phyloP scores from a whole-genome alignment of 2,797 vertebrate species.

The Sebastes cheni region DNA sequence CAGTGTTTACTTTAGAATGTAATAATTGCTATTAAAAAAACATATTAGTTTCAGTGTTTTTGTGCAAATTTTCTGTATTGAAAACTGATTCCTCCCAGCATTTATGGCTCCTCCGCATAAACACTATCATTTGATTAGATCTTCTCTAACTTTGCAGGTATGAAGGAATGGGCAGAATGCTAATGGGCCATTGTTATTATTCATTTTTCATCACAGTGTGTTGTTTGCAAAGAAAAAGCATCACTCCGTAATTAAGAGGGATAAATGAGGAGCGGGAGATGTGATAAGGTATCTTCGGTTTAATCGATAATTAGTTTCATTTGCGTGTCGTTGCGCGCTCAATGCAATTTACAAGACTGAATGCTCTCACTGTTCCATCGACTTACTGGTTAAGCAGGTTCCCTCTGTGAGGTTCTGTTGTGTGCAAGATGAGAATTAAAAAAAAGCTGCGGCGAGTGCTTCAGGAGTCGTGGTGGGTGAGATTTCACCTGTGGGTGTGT shows the following conservation, averaged over 20 bases:
- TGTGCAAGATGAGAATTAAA: neutral
- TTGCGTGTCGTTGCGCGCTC: neutral
- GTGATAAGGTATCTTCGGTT: constrained; percentile 41
- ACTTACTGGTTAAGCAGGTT: neutral
- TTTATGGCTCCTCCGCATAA: neutral
- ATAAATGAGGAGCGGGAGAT: constrained; percentile 32
- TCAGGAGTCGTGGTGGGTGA: neutral
- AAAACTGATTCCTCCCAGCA: neutral
- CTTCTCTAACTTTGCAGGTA: constrained; percentile 1
- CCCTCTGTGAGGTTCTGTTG: neutral
- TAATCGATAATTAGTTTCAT: constrained; percentile 50
- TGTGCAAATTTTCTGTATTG: neutral
- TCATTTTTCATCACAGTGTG: constrained; percentile 33
- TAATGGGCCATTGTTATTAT: constrained; percentile 35
- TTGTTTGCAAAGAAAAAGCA: constrained; percentile 15
- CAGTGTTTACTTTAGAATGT: neutral
- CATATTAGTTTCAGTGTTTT: neutral
- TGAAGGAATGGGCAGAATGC: constrained; percentile 15
- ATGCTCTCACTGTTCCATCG: neutral
- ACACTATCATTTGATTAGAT: constrained; percentile 45
- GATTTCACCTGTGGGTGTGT: constrained; percentile 1
- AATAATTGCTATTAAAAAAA: neutral
- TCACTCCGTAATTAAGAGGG: constrained; percentile 24
- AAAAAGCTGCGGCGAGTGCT: neutral
- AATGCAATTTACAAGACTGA: neutral